Base-by-base conservation (phyloP, 2,888 invertebrate genomes). In the Chironomus tentans region DNA sequence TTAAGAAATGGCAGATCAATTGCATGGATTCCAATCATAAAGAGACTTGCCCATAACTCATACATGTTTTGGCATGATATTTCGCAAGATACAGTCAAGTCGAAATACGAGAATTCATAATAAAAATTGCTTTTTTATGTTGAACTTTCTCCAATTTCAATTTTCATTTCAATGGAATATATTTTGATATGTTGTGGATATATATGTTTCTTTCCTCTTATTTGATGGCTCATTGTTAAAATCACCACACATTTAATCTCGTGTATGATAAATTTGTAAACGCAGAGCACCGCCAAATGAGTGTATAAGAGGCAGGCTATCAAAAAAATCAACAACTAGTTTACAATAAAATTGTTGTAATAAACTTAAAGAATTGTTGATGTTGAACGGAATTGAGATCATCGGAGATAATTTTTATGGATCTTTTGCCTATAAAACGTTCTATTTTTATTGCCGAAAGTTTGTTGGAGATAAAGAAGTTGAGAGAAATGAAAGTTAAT, bases 1-100 rank as follows among this genome's bases (percentile, higher is more conserved):
- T 65, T 65, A 65, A 65, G 22, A 21, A 65, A 65, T 65, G 65
- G 24, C 65, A 65, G 65, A 65, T 65, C 65, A 65, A 65, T 65
- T 65, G 65, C 65, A 56, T 24, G 65, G 65, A 65, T 21, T 65
- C 24, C 21, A 38, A 38, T 38, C 38, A 38, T 38, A 38, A 38
- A 38, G 65, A 18, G 65, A 65, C 65, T 65, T 65, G 21, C 65
- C 21, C 65, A 65, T 65, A 65, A 65, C 21, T 65, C 65, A 65
- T 65, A 24, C 21, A 24, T 24, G 24, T 56, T 56, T 15, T 56
- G 56, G 15, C 13, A 65, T 65, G 21, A 24, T 56, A 15, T 56
- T 56, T 56, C 15, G 56, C 56, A 56, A 56, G 38, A 56, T 56
- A 18, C 7, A 18, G 50, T 15, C 15, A 56, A 56, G 56, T 56